Percentiles rank a stretch among this genome's conserved stretches.
Evolutionary conservation across 2,888 invertebrate genomes (phyloP).

Genomic region (Apamea epomidion): DNA sequence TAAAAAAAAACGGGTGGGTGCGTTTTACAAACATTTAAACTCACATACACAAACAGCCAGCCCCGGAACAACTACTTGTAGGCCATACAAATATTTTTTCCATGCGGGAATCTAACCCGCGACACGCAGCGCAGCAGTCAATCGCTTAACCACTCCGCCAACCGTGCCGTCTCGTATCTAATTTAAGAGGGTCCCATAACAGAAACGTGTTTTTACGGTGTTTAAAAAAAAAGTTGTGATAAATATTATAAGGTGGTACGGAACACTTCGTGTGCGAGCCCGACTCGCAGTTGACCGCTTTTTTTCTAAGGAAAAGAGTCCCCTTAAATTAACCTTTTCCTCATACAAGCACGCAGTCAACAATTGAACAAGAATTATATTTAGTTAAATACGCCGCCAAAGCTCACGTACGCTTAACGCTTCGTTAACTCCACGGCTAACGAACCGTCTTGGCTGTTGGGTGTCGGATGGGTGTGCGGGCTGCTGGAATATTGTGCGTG

Average conservation of each 20-base stretch:
- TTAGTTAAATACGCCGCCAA: conserved; percentile 40
- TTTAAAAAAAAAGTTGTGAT: neutral
- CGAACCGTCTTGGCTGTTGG: conserved; percentile 54
- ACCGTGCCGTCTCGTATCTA: too few relatives aligned
- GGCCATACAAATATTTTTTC: too few relatives aligned
- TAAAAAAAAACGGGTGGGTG: too few relatives aligned
- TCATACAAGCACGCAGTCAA: conserved; percentile 4
- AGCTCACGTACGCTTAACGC: conserved; percentile 61
- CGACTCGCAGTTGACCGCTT: neutral
- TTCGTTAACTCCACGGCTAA: conserved; percentile 61
- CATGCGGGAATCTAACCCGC: too few relatives aligned
- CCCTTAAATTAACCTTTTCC: conserved; percentile 27
- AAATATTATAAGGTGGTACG: neutral
- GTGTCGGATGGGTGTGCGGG: conserved; percentile 35
- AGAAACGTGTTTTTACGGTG: neutral
- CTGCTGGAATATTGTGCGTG: conserved; percentile 44
- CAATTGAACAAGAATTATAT: conserved; percentile 48
- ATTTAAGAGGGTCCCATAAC: too few relatives aligned
- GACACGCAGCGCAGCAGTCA: too few relatives aligned
- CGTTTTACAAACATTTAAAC: too few relatives aligned
- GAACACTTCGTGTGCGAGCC: neutral
- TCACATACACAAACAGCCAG: too few relatives aligned
- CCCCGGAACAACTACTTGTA: too few relatives aligned
- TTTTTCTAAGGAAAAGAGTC: neutral
- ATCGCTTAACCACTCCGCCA: too few relatives aligned